These are phyloP conservation scores for Archips crataeganus DNA, from an alignment of 2,888 invertebrate species.

Conservation along the genomic window DNA sequence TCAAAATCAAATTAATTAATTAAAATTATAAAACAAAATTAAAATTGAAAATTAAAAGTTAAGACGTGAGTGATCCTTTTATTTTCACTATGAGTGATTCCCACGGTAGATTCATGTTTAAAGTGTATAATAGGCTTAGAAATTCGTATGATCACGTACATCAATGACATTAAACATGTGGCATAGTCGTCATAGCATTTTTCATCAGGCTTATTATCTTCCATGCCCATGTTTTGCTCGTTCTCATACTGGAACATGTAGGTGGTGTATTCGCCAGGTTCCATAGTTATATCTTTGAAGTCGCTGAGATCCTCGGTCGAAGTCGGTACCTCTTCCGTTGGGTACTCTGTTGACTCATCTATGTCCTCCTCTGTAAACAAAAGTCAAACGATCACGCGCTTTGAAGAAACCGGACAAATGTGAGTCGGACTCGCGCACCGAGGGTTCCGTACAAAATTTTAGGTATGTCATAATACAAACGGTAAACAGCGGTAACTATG, in stretches of 20 bases:
- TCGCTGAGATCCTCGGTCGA: neutral
- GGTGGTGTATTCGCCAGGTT: conserved; percentile 18
- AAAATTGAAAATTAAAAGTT: too few relatives aligned
- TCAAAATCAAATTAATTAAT: too few relatives aligned
- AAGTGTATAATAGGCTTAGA: too few relatives aligned
- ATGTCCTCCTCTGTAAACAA: neutral
- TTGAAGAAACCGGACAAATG: too few relatives aligned
- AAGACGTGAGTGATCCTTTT: too few relatives aligned
- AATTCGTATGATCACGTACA: conserved; percentile 7
- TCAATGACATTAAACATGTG: conserved; percentile 4
- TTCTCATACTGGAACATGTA: neutral
- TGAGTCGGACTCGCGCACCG: too few relatives aligned
- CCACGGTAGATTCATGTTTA: too few relatives aligned
- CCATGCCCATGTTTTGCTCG: conserved; percentile 4
- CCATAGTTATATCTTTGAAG: neutral
- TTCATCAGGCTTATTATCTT: neutral
- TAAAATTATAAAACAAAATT: too few relatives aligned
- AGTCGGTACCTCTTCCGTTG: neutral
- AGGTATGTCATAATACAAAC: too few relatives aligned
- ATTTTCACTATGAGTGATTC: too few relatives aligned
- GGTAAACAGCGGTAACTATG: too few relatives aligned
- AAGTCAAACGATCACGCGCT: neutral
- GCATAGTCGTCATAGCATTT: conserved; percentile 13
- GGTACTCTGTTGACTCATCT: neutral
- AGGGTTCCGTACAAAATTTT: too few relatives aligned